Percentiles rank a stretch among this genome's conserved stretches.
These are phyloP conservation scores for Volucella bombylans DNA, from an alignment of 2,888 invertebrate species.

Conservation along the genomic window DNA sequence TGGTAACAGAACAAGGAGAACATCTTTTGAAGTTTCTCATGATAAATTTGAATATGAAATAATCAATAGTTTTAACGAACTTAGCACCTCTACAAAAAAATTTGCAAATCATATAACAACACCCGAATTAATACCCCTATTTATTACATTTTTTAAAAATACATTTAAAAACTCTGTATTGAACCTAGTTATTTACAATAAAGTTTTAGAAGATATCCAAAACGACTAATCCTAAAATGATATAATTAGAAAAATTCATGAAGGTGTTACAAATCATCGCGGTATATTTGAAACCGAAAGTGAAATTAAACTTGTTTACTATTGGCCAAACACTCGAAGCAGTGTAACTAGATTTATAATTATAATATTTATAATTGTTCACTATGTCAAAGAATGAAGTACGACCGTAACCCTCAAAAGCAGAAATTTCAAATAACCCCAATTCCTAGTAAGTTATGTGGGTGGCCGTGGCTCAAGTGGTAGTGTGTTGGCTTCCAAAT, in stretches of 20 bases:
- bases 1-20: constrained; percentile 23
- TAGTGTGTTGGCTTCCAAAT: too few relatives aligned
- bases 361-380: constrained; percentile 41
- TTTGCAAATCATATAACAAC: constrained; percentile 46
- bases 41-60: constrained; percentile 35
- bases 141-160: constrained; percentile 27
- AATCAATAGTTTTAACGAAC: constrained; percentile 48
- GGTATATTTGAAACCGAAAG: constrained; percentile 62
- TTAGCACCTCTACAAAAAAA: constrained; percentile 34
- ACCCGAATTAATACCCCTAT: constrained; percentile 27
- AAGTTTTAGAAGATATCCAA: constrained; percentile 28
- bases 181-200: constrained; percentile 7
- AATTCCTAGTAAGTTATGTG: constrained; percentile 33
- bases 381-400: constrained; percentile 43
- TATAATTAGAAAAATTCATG: constrained; percentile 57
- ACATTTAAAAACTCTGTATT: constrained; percentile 47
- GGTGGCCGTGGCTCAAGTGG: too few relatives aligned
- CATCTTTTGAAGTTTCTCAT: constrained; percentile 21
- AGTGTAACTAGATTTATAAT: constrained; percentile 22
- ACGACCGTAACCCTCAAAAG: constrained; percentile 39
- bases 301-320: constrained; percentile 43
- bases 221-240: constrained; percentile 53
- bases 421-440: constrained; percentile 30
- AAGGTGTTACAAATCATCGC: constrained; percentile 65
- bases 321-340: constrained; percentile 26